phyloP scores from a whole-genome alignment of 2,113 vertebrate genomes.

The Pelecanus crispus region DNA sequence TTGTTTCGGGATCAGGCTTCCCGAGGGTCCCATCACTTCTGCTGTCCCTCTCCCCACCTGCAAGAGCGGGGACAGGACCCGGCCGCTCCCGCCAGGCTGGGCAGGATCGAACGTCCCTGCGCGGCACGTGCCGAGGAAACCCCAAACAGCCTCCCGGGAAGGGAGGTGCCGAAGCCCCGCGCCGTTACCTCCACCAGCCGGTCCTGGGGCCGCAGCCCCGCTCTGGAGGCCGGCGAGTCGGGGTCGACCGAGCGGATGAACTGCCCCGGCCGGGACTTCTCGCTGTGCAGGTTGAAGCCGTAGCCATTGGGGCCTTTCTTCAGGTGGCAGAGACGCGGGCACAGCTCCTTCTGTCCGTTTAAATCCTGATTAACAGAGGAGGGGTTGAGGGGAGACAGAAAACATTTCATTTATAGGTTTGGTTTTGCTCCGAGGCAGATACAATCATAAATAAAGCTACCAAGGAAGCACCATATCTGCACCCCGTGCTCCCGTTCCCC shows the following conservation, averaged over 20 bases:
- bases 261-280: conserved; percentile 85
- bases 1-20: background rate
- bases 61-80: background rate
- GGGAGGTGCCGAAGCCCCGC: fast-evolving
- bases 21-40: fast-evolving
- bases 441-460: background rate
- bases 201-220: conserved; percentile 85
- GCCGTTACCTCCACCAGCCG: conserved; percentile 83
- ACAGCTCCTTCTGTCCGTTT: conserved; percentile 69
- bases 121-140: fast-evolving
- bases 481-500: background rate
- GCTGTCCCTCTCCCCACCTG: background rate
- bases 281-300: conserved; percentile 93
- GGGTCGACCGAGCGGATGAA: conserved; percentile 90
- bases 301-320: conserved; percentile 83
- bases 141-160: background rate
- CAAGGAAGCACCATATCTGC: background rate
- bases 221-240: conserved; percentile 77
- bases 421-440: background rate
- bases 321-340: conserved; percentile 87
- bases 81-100: background rate
- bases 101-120: background rate
- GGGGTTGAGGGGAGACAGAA: background rate
- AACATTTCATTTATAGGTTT: background rate
- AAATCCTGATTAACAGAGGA: conserved; percentile 51